phyloP scores from a whole-genome alignment of 2,113 vertebrate species.

The Platysteira castanea region DNA sequence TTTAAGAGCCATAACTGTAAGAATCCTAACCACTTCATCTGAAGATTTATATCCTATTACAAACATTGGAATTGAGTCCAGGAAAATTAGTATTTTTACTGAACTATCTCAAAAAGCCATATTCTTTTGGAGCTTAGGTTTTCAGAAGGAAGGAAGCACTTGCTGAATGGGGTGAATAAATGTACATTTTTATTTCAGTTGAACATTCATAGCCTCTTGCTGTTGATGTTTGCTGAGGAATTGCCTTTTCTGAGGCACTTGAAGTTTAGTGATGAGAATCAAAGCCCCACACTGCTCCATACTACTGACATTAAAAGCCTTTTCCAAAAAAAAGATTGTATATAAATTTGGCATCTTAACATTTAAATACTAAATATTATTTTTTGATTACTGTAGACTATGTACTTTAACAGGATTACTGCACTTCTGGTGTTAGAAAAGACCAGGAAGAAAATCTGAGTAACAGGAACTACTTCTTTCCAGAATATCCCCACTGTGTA shows the following conservation, averaged over 20 bases:
- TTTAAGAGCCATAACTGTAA: not conserved
- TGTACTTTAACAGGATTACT: not conserved
- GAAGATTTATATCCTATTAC: not conserved
- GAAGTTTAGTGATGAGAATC: not conserved
- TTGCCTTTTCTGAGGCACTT: not conserved
- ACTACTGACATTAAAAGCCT: not conserved
- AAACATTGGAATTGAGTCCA: not conserved
- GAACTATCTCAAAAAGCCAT: not conserved
- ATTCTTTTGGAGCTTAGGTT: not conserved
- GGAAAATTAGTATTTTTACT: not conserved
- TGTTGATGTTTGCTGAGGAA: not conserved
- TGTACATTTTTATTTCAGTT: not conserved
- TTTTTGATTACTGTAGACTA: not conserved
- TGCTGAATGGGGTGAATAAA: not conserved
- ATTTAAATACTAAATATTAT: not conserved
- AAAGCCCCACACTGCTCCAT: not conserved
- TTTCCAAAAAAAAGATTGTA: not conserved
- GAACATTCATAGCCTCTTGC: not conserved
- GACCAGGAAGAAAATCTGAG: not conserved
- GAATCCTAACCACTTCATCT: not conserved
- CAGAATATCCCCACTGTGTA: not conserved
- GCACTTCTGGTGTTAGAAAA: not conserved
- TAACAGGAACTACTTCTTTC: not conserved
- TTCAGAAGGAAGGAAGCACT: not conserved
- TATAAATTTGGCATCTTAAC: not conserved